These are phyloP conservation scores for Numenius arquata DNA, from an alignment of 2,113 vertebrate genomes.

Conservation along the genomic window DNA sequence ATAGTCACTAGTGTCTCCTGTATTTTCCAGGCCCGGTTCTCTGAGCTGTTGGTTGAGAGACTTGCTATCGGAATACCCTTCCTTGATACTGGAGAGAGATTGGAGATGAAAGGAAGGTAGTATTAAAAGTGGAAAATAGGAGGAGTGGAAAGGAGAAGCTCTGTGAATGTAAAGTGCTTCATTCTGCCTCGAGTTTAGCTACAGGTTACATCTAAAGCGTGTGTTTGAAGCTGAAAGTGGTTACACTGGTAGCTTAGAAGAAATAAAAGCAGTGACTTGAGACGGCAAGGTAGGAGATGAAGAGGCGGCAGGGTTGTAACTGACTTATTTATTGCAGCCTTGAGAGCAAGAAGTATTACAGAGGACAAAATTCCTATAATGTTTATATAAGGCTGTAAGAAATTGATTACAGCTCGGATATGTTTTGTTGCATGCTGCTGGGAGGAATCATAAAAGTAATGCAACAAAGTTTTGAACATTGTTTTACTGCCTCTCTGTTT, in stretches of 20 bases:
- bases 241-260: background rate
- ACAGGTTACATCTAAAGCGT: background rate
- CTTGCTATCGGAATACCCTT: background rate
- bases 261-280: conserved; percentile 6
- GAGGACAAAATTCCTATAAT: conserved; percentile 15
- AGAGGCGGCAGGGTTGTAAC: background rate
- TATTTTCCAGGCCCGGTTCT: background rate
- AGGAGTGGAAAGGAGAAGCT: no score
- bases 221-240: background rate
- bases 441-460: background rate
- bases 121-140: background rate
- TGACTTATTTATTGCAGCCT: conserved; percentile 38
- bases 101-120: background rate
- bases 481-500: background rate
- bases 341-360: conserved; percentile 18
- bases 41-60: background rate
- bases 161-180: background rate
- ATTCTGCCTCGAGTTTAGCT: background rate
- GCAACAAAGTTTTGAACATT: background rate
- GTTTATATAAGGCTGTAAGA: conserved; percentile 32
- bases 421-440: background rate
- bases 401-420: conserved; percentile 31
- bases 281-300: background rate
- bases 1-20: background rate
- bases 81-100: background rate